A percentile compares a stretch with the other conserved stretches of the same genome.
Evolutionary conservation across 64 coral and sea anemone genomes (phyloP).

Genomic region (Stichodactyla helianthus): DNA sequence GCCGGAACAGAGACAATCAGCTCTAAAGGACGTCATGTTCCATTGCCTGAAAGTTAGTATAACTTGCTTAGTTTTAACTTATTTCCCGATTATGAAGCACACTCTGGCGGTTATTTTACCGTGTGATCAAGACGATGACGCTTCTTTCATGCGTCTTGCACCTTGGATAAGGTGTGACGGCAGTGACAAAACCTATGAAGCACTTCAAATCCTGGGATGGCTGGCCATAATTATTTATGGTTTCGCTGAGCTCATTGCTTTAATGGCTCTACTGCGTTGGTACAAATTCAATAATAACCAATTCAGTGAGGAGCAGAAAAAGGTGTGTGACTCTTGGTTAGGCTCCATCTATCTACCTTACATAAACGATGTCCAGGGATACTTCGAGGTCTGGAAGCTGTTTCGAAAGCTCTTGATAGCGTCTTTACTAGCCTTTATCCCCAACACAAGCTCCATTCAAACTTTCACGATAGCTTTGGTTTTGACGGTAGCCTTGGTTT

Average conservation of each 20-base stretch:
- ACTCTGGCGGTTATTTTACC: background rate
- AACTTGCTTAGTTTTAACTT: constrained; percentile 7
- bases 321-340: background rate
- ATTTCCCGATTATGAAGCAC: constrained; percentile 17
- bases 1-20: background rate
- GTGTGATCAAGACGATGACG: background rate
- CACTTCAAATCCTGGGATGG: background rate
- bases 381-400: background rate
- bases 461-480: background rate
- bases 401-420: background rate
- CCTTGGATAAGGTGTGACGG: background rate
- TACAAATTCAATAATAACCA: background rate
- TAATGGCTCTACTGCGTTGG: background rate
- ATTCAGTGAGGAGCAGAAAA: background rate
- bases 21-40: background rate
- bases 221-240: background rate
- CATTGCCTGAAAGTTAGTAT: constrained; percentile 12
- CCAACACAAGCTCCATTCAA: background rate
- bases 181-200: background rate
- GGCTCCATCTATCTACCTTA: background rate
- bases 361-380: background rate
- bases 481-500: background rate
- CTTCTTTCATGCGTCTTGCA: background rate
- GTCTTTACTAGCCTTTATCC: background rate
- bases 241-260: background rate